Evolutionary conservation across 2,797 vertebrate genomes (phyloP), one percentile per base, ranked within the genome.

Genomic region (Oreochromis mossambicus): DNA sequence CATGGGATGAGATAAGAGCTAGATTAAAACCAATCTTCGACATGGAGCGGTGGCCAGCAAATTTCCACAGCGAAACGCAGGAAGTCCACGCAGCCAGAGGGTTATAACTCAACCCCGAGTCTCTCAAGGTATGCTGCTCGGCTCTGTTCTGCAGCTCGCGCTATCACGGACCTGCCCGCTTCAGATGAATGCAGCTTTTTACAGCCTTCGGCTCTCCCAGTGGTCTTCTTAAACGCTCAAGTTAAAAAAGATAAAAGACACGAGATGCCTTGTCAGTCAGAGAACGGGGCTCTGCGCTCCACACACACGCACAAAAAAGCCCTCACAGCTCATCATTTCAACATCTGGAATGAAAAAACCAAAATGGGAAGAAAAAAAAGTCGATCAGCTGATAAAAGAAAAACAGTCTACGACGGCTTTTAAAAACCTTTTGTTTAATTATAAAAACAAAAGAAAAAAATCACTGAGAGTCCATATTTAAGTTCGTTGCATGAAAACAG

Each of bases 161-260:
- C 92, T 87, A 94, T 91, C 93, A 81, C 90, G 87, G 88, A 87
- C 80, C 91, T 85, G 92, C 73, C 87, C n/a, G 86, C 83, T 52
- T 90, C 90, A 93, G 89, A 94, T 91, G 94, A 91, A 92, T 88
- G 84, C 87, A 79, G 92, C 92, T 95, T 95, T 93, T 95, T 93
- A 94, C 88, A 87, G 94, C 87, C 90, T 77, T 73, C 36, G 29
- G 81, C 86, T 85, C 90, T 94, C 94, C 94, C 94, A 83, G 90
- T 78, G 90, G 95, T 11, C 91, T 93, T 91, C 92, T 95, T 92
- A 95, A 95, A 94, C 92, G 88, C 91, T 95, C 93, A 88, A 87
- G 87, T 92, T 88, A 80, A 92, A 94, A 63, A 95, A 95, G 94
- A 95, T 95, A 93, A 95, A 95, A 95, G 94, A 91, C 89, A 83